Base-by-base conservation (phyloP, 2,113 vertebrate genomes). In the Dipodomys merriami region DNA sequence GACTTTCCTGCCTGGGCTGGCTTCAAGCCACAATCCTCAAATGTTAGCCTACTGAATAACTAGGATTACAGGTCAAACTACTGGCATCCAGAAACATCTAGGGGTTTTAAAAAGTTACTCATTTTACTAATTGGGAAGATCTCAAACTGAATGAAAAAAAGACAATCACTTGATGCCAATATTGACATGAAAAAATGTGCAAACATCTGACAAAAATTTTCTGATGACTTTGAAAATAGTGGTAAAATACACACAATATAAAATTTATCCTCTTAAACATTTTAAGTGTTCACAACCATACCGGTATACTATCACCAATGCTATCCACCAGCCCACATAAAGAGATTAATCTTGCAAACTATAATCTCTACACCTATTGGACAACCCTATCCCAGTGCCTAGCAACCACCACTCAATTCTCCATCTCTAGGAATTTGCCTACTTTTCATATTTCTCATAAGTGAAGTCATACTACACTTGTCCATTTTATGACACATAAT, bases 121-220 rank as follows among this genome's bases (percentile, higher is more conserved):
- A 57, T n/a, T 72, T 89, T 13, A 85, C 2, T 62, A 90, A 65
- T 15, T 35, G 18, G 33, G 20, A 79, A 72, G 19, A 44, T 65
- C 71, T 80, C 82, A 67, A 49, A 90, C 16, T 33, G 62, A 90
- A 80, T 18, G 53, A 72, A 69, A 93, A 87, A 78, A 93, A 93
- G 20, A 64, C 62, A 69, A 73, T 5, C 73, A 80, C 35, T 5
- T 57, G 33, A 86, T 86, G 33, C 33, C 46, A 84, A 44, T 25
- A 74, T 15, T 57, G 29, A 73, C 57, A 79, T 20, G 30, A 64
- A 65, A 27, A 93, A 94, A 90, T 74, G 39, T 79, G 46, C 69
- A 7, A 79, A 9, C 65, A 93, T 72, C 15, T 53, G 65, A 83
- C 29, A 73, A 79, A 65, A 49, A 67, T n/a, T 77, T 83, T 91